A percentile compares a stretch with the other conserved stretches of the same genome.
Conservation (phyloP, 2,113 vertebrate genomes). For the Rhombomys opimus region DNA sequence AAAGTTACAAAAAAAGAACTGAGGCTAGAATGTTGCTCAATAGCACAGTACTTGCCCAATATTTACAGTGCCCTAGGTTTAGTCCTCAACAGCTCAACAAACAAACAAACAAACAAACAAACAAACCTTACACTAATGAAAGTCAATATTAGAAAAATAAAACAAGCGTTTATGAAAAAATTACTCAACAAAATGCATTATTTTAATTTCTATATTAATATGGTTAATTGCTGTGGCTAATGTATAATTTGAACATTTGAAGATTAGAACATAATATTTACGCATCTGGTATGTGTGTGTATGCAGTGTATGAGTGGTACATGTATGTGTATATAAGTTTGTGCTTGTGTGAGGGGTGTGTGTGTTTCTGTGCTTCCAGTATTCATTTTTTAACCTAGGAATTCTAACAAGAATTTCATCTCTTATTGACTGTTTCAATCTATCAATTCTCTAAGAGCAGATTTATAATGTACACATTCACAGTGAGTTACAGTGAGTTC, state of each 20-base stretch:
- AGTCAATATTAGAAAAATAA: neutral
- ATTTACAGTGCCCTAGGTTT: no score
- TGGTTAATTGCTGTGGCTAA: neutral
- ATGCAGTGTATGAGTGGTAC: neutral
- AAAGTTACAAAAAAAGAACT: neutral
- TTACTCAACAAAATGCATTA: neutral
- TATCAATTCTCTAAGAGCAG: neutral
- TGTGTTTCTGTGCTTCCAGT: neutral
- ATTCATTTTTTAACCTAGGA: neutral
- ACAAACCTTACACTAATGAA: neutral
- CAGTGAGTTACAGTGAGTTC: neutral
- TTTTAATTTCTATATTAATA: neutral
- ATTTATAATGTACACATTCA: neutral
- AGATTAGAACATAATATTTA: no score
- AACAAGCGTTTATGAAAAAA: neutral
- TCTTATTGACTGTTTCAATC: neutral
- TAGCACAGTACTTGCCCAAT: no score
- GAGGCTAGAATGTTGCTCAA: neutral
- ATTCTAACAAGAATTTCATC: conserved; percentile 14
- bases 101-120: neutral
- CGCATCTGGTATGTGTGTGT: neutral
- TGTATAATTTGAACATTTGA: neutral
- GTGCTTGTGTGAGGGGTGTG: neutral
- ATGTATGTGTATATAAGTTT: neutral
- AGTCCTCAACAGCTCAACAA: neutral